A percentile compares a stretch with the other conserved stretches of the same genome.
These are phyloP conservation scores for Oceanodroma leucorhoa DNA, from an alignment of 2,797 vertebrate species.

Conservation along the genomic window DNA sequence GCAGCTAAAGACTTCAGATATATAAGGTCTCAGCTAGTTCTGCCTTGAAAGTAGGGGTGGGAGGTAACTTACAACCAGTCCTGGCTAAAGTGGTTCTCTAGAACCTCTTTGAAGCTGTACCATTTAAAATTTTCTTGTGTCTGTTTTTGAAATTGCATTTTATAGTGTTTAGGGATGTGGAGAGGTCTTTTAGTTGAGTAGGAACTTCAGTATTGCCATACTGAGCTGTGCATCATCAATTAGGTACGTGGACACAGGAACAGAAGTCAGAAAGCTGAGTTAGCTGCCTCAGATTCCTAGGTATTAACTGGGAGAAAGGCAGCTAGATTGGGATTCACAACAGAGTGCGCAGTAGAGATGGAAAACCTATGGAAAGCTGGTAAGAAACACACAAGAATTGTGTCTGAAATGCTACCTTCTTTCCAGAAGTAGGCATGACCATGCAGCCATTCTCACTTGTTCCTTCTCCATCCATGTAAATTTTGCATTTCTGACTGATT, in stretches of 20 bases:
- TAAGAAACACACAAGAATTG: not conserved
- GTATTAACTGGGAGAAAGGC: not conserved
- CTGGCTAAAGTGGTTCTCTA: not conserved
- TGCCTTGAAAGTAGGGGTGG: not conserved
- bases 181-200: not conserved
- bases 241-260: not conserved
- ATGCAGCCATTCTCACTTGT: not conserved
- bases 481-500: not conserved
- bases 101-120: not conserved
- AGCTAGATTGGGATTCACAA: not conserved
- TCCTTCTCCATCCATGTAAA: not conserved
- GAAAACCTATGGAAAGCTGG: not conserved
- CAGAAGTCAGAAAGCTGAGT: not conserved
- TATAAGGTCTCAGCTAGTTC: not conserved
- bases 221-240: not conserved
- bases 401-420: not conserved
- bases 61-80: not conserved
- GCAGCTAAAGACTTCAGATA: not conserved
- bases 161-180: not conserved
- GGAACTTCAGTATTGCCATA: not conserved
- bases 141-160: not conserved
- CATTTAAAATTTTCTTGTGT: not conserved
- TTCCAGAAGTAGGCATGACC: not conserved
- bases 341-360: not conserved
- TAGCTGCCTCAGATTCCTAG: not conserved